Base-by-base conservation (phyloP, 2,797 vertebrate genomes). In the Tenualosa thibaudeaui region DNA sequence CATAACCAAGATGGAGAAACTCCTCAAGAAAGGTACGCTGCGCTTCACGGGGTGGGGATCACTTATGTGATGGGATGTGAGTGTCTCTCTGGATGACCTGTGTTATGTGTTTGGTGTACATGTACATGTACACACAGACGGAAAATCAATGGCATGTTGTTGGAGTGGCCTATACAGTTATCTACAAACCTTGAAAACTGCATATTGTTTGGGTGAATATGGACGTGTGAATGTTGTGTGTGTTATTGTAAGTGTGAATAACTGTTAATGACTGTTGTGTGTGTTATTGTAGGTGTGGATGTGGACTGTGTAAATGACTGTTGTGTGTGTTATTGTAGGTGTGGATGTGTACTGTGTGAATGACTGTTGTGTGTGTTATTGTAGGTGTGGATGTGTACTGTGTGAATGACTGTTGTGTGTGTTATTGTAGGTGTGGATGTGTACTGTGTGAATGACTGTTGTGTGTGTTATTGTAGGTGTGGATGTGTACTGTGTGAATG, bases 1-100 rank as follows among this genome's bases (percentile, higher is more conserved):
- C 87, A 88, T 91, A 24, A 68, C 83, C 9, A 96, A 96, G 90
- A 90, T 96, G 87, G 96, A 97, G 90, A 97, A 95, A 84, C 89
- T 97, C 22, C 94, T 97, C 10, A 96, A 94, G 85, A 96, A 94
- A 94, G 96, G 97, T 97, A 92, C 15, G 12, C 26, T 22, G 43
- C 31, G n/a, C 26, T 7, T 17, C 40, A 50, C 4, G 56, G 5
- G 49, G 53, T 7, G 40, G n/a, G 46, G 10, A 71, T 75, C 5
- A 1, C 17, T 6, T 56, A 15, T 46, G 17, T 37, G 7, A 22
- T n/a, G 22, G 22, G 0, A 13, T 31, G 9, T 26, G 62, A 22
- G 65, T 19, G 24, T 26, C 62, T 65, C 5, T 65, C 24, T 62
- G 60, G 26, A 56, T 56, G 53, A 54, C 4, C 2, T 54, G 13